Evolutionary conservation across 2,888 invertebrate species (phyloP), one percentile per base, ranked within the genome.

Genomic region (Microdon myrmicae): DNA sequence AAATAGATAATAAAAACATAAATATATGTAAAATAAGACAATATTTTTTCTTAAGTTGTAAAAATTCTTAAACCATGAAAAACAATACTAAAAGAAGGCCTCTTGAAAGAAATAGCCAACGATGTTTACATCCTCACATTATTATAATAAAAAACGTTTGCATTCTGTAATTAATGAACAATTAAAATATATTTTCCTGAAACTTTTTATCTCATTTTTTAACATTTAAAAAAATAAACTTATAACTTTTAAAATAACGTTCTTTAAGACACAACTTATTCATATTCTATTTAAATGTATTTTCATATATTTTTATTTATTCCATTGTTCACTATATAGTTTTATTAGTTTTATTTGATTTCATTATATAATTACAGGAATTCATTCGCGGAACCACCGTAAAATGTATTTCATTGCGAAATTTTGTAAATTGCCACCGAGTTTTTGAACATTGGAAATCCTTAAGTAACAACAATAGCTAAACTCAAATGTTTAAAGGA

Each of bases 381-480:
- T 56, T 64, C 64, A 37, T 47, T 58, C 51, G 64, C 31, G 32
- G 58, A 64, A 64, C n/a, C 58, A 58, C 58, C 32, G 51, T 64
- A 45, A 56, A 22, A 38, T 56, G 56, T 51, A 51, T 58, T 20
- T 45, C 22, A 47, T 51, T 64, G 51, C 56, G 56, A 55, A 47
- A 35, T 7, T 41, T n/a, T n/a, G n/a, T 32, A 35, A n/a, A n/a
- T n/a, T n/a, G n/a, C n/a, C n/a, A n/a, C n/a, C n/a, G 26, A 35
- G 51, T 41, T 31, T 19, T 16, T 61, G 32, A 54, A 49, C 29
- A 44, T 32, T 44, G 49, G 39, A 56, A 41, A 51, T 58, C 51
- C 45, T 58, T 43, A 51, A 64, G 64, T 34, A 64, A 64, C 64
- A 64, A 64, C 64, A 64, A 64, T 64, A 64, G 64, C 64, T 53